Percentiles rank a stretch among this genome's conserved stretches.
phyloP scores from a whole-genome alignment of 2,113 vertebrate genomes.

The Myrmecobius fasciatus region DNA sequence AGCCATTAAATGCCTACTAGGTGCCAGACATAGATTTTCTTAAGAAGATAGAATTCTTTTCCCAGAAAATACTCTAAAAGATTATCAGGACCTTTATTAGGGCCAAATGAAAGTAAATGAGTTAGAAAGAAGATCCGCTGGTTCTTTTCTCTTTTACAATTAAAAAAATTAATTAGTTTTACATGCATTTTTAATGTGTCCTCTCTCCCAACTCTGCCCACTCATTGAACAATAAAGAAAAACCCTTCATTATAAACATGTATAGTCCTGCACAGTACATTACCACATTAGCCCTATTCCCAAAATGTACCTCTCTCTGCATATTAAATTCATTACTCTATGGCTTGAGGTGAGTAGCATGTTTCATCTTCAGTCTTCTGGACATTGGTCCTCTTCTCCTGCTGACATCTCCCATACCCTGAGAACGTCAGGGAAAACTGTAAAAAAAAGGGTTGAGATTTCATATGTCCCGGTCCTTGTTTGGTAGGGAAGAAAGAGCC shows the following conservation, averaged over 20 bases:
- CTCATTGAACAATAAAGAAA: not conserved
- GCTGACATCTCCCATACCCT: not conserved
- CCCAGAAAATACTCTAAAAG: not conserved
- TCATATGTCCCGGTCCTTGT: not conserved
- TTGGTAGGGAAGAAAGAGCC: not conserved
- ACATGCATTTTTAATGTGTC: not conserved
- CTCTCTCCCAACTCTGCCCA: not conserved
- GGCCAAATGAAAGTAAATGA: not conserved
- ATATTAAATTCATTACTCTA: not conserved
- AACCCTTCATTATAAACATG: not conserved
- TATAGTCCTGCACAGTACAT: not conserved
- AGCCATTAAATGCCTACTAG: not conserved
- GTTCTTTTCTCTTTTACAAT: not conserved
- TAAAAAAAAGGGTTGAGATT: not conserved
- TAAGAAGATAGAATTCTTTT: not conserved
- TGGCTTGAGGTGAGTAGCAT: not conserved
- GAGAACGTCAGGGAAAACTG: not conserved
- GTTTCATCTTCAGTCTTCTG: not conserved
- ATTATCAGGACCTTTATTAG: not conserved
- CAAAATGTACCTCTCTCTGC: not conserved
- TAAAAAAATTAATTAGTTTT: not conserved
- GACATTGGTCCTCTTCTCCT: not conserved
- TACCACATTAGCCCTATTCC: not conserved
- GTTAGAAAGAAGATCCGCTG: not conserved
- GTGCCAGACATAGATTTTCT: not conserved